Percentiles rank a stretch among this genome's conserved stretches.
Evolutionary conservation across 2,797 vertebrate species (phyloP).

Genomic region (Anguilla anguilla): DNA sequence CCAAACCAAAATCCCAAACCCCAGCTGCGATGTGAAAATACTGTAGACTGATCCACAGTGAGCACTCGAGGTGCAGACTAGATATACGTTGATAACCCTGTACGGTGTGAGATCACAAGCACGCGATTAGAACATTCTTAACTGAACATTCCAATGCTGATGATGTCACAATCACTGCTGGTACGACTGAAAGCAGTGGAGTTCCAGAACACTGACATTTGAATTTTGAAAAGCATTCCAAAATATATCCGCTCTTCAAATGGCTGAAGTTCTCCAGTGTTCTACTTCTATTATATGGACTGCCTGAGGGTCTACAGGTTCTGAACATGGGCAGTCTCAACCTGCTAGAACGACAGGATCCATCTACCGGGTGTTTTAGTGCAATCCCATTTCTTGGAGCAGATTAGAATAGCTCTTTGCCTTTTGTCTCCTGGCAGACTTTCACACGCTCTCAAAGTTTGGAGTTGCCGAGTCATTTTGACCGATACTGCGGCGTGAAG

Average conservation of each 20-base stretch:
- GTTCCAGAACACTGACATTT: too few relatives aligned
- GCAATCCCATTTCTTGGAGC: neutral
- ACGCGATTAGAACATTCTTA: too few relatives aligned
- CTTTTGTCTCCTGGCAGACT: neutral
- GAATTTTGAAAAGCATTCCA: too few relatives aligned
- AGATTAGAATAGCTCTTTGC: neutral
- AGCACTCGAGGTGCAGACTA: neutral
- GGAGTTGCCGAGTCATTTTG: constrained; percentile 73
- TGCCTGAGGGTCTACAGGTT: neutral
- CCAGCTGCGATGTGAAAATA: neutral
- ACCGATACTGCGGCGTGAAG: constrained; percentile 63
- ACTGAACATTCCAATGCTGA: too few relatives aligned
- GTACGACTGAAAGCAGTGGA: too few relatives aligned
- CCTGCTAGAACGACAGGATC: neutral
- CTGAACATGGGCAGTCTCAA: neutral
- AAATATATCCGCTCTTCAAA: too few relatives aligned
- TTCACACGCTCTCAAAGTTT: constrained; percentile 42
- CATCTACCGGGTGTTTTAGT: neutral
- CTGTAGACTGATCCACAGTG: neutral
- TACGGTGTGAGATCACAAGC: too few relatives aligned
- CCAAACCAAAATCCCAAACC: neutral
- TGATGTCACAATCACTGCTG: too few relatives aligned
- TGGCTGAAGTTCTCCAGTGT: neutral
- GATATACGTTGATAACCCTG: too few relatives aligned
- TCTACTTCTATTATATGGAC: neutral